Conservation (phyloP, 2,113 vertebrate species). For the Laticauda laticaudata region DNA sequence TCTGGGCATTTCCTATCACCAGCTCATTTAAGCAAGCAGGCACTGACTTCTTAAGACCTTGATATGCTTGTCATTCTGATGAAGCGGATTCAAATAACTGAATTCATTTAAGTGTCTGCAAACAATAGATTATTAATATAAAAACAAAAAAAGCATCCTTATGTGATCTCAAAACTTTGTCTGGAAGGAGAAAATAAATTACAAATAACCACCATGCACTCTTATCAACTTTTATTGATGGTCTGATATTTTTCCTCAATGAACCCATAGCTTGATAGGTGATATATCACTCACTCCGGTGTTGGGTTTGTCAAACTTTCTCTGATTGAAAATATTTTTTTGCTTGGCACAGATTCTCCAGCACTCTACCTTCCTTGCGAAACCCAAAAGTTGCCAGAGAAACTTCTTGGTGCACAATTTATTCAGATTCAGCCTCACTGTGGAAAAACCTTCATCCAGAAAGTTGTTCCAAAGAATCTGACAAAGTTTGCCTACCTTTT, state of each 20-base stretch:
- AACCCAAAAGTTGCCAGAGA: not conserved
- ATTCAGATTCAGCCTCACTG: not conserved
- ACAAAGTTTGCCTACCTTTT: not conserved
- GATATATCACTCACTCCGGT: not conserved
- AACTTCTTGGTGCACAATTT: not conserved
- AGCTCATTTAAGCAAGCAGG: constrained; percentile 30
- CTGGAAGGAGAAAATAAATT: constrained; percentile 44
- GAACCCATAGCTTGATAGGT: not conserved
- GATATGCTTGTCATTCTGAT: constrained; percentile 47
- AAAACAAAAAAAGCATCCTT: not conserved
- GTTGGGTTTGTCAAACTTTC: constrained; percentile 9
- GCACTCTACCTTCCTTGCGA: not conserved
- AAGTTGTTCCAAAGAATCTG: not conserved
- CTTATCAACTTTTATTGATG: not conserved
- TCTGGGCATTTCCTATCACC: constrained; percentile 22
- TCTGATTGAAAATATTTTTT: constrained; percentile 12
- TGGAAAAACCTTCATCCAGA: not conserved
- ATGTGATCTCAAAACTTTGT: constrained; percentile 32
- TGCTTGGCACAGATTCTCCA: constrained; percentile 1
- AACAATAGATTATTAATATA: constrained; percentile 48
- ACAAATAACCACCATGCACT: not conserved
- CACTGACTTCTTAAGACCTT: constrained; percentile 27
- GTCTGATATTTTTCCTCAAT: not conserved
- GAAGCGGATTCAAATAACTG: constrained; percentile 22
- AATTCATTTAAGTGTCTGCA: constrained; percentile 47